Evolutionary conservation across 2,888 invertebrate genomes (phyloP), one percentile per base, ranked within the genome.

Genomic region (Phoenoteleia sp.): DNA sequence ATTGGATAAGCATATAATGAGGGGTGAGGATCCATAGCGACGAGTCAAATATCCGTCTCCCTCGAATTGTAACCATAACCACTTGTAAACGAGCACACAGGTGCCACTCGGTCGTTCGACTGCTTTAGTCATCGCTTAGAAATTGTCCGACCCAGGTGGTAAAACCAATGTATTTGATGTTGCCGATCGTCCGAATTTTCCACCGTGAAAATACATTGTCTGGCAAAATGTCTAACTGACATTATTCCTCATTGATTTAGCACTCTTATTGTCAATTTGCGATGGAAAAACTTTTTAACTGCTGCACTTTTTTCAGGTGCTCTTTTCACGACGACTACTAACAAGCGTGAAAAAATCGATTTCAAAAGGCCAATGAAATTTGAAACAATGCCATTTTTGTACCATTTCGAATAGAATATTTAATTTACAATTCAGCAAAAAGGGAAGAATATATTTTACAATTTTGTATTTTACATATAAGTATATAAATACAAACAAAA

Each of bases 101-200:
- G 81, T 81, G 81, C 69, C 45, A 45, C 42, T 60, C 54, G 27
- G 58, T 62, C 36, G 56, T 33, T 19, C 39, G 42, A 72, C 42
- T 23, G 49, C 58, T 75, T 71, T 66, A 42, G 75, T 76, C 47
- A 42, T 66, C 71, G 19, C 36, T 52, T 49, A 49, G 66, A 82
- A 76, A 71, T 52, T 49, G 45, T n/a, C 49, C 72, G 75, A 76
- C 76, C 76, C 82, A 76, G 76, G 82, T 82, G 82, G 64, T 75
- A 52, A 21, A 25, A 21, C 64, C 42, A 21, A 54, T 15, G 29
- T 45, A 36, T 52, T 69, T 69, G 69, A 75, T 75, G 60, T 81
- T 58, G 75, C 81, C 81, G 71, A 76, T 82, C 71, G 21, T 69
- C 47, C 52, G 27, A 76, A 74, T 45, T 76, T 67, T 62, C 49